Conservation (phyloP, 1,140 invertebrate species). For the Nasonia giraulti region DNA sequence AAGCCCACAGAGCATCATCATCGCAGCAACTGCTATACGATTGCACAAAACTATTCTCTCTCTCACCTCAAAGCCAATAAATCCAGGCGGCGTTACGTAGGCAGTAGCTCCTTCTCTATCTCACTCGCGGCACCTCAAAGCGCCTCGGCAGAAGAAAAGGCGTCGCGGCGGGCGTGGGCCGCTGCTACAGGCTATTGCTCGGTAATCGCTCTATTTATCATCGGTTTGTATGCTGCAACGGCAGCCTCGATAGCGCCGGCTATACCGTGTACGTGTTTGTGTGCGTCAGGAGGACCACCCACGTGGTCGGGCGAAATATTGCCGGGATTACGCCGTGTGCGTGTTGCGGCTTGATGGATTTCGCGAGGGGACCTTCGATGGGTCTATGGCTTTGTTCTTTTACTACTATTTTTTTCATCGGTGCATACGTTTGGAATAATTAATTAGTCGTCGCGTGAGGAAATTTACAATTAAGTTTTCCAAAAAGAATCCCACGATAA, state of each 20-base stretch:
- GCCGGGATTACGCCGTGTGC: background rate
- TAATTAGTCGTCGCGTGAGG: too few species aligned
- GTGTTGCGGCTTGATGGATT: background rate
- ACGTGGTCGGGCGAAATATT: slow-evolving; percentile 29
- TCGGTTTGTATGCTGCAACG: slow-evolving; percentile 60
- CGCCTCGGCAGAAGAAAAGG: background rate
- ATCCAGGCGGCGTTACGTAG: background rate
- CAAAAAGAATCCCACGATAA: too few species aligned
- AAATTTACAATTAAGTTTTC: too few species aligned
- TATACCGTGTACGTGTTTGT: background rate
- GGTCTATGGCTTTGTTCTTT: too few species aligned
- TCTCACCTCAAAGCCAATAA: background rate
- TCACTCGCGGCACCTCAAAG: slow-evolving; percentile 8
- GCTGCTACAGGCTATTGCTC: slow-evolving; percentile 34
- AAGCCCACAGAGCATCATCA: background rate
- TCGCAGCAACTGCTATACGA: background rate
- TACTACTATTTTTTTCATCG: too few species aligned
- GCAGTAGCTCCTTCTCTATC: slow-evolving; percentile 9
- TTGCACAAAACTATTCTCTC: background rate
- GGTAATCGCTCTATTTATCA: slow-evolving; percentile 71
- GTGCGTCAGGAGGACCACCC: slow-evolving; percentile 58
- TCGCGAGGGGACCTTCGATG: too few species aligned
- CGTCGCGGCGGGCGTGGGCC: background rate
- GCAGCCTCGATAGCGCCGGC: slow-evolving; percentile 57
- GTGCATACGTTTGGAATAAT: too few species aligned